Percentiles rank a stretch among this genome's conserved stretches.
These are phyloP conservation scores for Protobothrops flavoviridis DNA, from an alignment of 2,113 vertebrate species.

Conservation along the genomic window DNA sequence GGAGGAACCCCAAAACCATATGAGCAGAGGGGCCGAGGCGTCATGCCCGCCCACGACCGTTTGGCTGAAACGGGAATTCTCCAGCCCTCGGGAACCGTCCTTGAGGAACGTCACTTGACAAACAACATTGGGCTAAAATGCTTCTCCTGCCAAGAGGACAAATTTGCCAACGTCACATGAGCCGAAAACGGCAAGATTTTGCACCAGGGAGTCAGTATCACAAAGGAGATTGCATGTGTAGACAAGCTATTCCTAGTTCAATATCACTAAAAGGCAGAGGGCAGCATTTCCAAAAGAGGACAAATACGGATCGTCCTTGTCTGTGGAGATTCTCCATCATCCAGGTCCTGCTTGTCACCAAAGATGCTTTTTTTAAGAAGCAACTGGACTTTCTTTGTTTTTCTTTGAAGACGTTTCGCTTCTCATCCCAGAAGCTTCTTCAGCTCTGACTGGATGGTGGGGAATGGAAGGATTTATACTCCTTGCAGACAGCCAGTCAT, in stretches of 20 bases:
- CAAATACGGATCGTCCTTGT: too few relatives aligned
- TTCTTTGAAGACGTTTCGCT: too few relatives aligned
- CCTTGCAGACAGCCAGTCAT: too few relatives aligned
- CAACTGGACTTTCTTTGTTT: too few relatives aligned
- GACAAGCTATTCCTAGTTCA: neutral
- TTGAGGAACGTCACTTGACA: fast-evolving
- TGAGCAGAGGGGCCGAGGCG: too few relatives aligned
- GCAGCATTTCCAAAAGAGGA: neutral
- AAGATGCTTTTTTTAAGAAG: too few relatives aligned
- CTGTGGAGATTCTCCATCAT: too few relatives aligned
- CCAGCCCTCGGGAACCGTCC: neutral
- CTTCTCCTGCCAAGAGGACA: neutral
- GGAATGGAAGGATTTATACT: too few relatives aligned
- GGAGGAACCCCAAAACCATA: neutral
- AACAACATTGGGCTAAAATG: neutral
- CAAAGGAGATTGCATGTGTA: neutral
- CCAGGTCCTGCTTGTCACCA: too few relatives aligned
- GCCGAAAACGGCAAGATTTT: neutral
- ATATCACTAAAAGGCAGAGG: neutral
- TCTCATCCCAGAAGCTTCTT: too few relatives aligned
- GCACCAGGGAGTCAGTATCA: neutral
- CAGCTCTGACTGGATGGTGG: too few relatives aligned
- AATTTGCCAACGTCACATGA: neutral
- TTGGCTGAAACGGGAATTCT: neutral
- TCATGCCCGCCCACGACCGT: neutral